Evolutionary conservation across 1,140 invertebrate genomes (phyloP), one percentile per base, ranked within the genome.

Genomic region (Panagrolaimus sp.): DNA sequence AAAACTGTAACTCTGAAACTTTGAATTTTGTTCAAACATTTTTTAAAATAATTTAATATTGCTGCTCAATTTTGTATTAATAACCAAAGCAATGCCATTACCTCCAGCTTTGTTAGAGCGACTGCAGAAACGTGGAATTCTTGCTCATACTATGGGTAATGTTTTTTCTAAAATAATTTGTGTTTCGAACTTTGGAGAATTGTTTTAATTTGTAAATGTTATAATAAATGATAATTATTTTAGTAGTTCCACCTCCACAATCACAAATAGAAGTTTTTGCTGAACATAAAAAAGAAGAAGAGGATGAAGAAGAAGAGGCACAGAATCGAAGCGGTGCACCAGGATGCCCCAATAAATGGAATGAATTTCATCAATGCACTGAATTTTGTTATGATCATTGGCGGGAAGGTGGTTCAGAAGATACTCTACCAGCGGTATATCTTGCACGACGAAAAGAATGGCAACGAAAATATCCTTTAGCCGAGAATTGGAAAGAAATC

Each of bases 271-370:
- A 91, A 87, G 90, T 92, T 48, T 91, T 92, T 79, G 90, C 90
- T 44, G 90, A 92, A 86, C 89, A 90, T 85, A 91, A 92, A 83
- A 91, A 91, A 76, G 85, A 43, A 44, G 62, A 55, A 14, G 69
- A 71, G 26, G 64, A 67, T 9, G 64, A 67, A 32, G 44, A 66
- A 21, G 21, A 73, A 9, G 45, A 58, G 26, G 32, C 62, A n/a
- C 45, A 66, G 15, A 62, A 70, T 32, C 17, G 65, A 0, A 24
- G 70, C 5, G 75, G 73, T 46, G 73, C 72, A 0, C 88, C 87
- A 76, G 90, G 90, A 7, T 98, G 95, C 84, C 95, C 95, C 3
- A 97, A 97, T 82, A 96, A 94, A 84, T 91, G 88, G 76, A 98
- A 98, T 83, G 90, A 93, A 69, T 94, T 90, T 84, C 95, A 98